Evolutionary conservation across 2,113 vertebrate species (phyloP).

Genomic region (Chaetura pelagica): DNA sequence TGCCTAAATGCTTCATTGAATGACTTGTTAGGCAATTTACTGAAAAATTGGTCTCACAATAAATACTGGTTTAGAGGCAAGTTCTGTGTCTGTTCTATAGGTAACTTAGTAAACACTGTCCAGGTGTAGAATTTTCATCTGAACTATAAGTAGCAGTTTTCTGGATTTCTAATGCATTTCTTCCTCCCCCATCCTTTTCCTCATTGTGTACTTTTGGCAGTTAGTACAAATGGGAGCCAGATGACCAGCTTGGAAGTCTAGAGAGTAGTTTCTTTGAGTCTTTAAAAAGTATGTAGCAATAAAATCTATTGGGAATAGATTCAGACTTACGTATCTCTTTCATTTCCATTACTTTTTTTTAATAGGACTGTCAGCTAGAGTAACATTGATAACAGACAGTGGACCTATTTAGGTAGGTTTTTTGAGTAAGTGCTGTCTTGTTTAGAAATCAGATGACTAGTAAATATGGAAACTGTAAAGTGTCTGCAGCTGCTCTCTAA

Average conservation of each 20-base stretch:
- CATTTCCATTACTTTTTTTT: neutral
- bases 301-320: neutral
- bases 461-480: neutral
- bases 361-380: neutral
- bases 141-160: neutral
- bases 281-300: neutral
- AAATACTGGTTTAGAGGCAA: neutral
- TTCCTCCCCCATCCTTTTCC: constrained; percentile 5
- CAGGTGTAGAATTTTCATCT: constrained; percentile 10
- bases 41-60: neutral
- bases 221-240: constrained; percentile 51
- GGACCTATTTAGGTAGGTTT: neutral
- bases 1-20: neutral
- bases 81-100: neutral
- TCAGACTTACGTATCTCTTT: neutral
- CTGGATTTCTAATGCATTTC: constrained; percentile 18
- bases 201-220: constrained; percentile 17
- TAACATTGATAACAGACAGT: neutral
- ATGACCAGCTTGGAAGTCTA: constrained; percentile 23
- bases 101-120: neutral
- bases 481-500: neutral
- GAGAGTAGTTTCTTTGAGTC: neutral
- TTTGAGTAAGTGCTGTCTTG: neutral
- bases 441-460: constrained; percentile 22
- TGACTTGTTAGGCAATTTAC: neutral